These are phyloP conservation scores for Pseudorasbora parva DNA, from an alignment of 2,113 vertebrate genomes.

Conservation along the genomic window DNA sequence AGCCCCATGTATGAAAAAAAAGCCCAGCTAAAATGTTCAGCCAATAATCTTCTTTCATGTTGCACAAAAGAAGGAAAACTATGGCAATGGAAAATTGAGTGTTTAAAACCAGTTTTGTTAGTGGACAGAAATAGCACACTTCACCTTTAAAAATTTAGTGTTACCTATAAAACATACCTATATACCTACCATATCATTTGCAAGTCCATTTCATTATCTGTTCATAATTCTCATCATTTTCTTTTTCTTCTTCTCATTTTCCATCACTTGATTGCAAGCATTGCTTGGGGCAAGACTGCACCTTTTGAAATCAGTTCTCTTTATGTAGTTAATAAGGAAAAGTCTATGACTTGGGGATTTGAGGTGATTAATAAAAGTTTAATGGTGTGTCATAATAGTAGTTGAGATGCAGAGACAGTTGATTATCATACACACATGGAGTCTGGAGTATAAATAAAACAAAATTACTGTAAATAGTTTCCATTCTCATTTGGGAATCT, in stretches of 20 bases:
- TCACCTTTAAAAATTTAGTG: neutral
- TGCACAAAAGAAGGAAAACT: neutral
- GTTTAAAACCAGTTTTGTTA: neutral
- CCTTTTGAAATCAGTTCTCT: conserved; percentile 52
- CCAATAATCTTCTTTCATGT: neutral
- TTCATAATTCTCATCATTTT: conserved; percentile 10
- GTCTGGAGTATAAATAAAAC: neutral
- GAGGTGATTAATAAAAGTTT: conserved; percentile 30
- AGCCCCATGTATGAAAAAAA: neutral
- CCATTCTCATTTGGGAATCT: neutral
- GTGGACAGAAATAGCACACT: neutral
- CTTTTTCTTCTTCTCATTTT: conserved; percentile 51
- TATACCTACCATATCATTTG: neutral
- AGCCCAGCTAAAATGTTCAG: neutral
- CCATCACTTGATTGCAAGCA: conserved; percentile 41
- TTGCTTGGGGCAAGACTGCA: conserved; percentile 56
- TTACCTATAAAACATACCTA: neutral
- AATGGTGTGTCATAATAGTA: conserved; percentile 34
- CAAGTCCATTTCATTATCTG: neutral
- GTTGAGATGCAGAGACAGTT: neutral
- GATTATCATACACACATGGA: neutral
- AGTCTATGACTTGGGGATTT: conserved; percentile 40
- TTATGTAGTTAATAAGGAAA: conserved; percentile 50
- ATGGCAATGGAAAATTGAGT: neutral
- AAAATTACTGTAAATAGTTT: neutral